These are phyloP conservation scores for Hippocampus mohnikei DNA, from an alignment of 2,113 vertebrate genomes.

Conservation along the genomic window DNA sequence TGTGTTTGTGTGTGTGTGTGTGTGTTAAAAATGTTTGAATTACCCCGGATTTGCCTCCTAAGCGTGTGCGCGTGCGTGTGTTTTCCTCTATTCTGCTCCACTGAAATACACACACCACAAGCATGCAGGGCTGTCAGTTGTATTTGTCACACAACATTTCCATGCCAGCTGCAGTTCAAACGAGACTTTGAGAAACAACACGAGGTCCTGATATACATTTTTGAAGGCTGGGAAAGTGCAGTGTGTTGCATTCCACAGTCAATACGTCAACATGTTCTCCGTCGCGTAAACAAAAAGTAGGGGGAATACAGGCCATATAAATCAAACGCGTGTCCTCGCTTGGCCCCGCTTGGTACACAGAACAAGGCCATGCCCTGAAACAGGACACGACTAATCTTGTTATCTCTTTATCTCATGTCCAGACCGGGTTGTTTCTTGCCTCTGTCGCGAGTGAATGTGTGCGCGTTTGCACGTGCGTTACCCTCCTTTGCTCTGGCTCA, in stretches of 20 bases:
- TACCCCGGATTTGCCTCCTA: constrained; percentile 16
- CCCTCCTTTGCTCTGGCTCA: constrained; percentile 1
- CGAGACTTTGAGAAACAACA: background rate
- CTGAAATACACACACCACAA: constrained; percentile 11
- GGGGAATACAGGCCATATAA: constrained; percentile 16
- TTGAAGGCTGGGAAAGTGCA: background rate
- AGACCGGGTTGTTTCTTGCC: constrained; percentile 21
- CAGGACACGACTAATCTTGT: constrained; percentile 63
- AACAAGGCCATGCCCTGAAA: constrained; percentile 60
- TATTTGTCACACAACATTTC: constrained; percentile 19
- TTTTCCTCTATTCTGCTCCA: constrained; percentile 5
- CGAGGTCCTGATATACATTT: background rate
- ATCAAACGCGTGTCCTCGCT: constrained; percentile 36
- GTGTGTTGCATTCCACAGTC: constrained; percentile 3
- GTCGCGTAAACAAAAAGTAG: constrained; percentile 3
- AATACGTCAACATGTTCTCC: background rate
- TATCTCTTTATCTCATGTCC: constrained; percentile 52
- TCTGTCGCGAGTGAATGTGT: constrained; percentile 16
- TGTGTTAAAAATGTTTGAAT: constrained; percentile 24
- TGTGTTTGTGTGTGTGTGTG: background rate
- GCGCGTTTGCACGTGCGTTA: constrained; percentile 9
- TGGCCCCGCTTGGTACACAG: constrained; percentile 35
- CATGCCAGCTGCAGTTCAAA: constrained; percentile 9
- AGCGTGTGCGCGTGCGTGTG: background rate
- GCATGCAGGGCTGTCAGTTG: constrained; percentile 8